These are phyloP conservation scores for Vulpes lagopus DNA, from an alignment of 2,113 vertebrate species.

Conservation along the genomic window DNA sequence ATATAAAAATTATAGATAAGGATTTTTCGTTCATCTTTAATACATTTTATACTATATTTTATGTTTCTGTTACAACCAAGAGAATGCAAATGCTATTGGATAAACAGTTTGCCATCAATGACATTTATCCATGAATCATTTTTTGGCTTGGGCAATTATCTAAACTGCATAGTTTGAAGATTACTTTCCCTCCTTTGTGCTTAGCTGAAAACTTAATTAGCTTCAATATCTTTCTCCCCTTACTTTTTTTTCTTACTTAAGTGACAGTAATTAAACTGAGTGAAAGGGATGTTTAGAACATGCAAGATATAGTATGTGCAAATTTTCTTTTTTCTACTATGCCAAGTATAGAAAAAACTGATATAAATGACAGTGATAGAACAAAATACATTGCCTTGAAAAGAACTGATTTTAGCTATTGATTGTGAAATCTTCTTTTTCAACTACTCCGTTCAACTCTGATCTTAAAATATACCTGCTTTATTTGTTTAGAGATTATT, in stretches of 20 bases:
- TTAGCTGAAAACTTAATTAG: background rate
- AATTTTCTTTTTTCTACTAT: background rate
- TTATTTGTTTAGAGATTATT: slow-evolving; percentile 36
- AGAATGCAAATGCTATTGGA: background rate
- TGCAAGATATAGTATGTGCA: background rate
- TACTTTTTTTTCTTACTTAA: background rate
- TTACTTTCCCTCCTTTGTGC: background rate
- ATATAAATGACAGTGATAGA: background rate
- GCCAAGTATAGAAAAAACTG: background rate
- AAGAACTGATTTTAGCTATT: background rate
- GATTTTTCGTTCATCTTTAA: background rate
- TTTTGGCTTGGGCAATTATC: background rate
- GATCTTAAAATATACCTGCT: background rate
- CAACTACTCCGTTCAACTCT: background rate
- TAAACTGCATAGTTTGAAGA: background rate
- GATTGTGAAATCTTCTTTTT: background rate
- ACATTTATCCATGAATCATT: background rate
- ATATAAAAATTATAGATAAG: background rate
- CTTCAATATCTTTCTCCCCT: background rate
- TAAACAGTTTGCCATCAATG: background rate
- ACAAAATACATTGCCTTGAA: background rate
- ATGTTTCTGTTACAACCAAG: background rate
- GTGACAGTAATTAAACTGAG: background rate
- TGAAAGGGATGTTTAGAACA: background rate
- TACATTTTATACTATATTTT: background rate